Evolutionary conservation across 2,113 vertebrate species (phyloP), one percentile per base, ranked within the genome.

Genomic region (Platysteira castanea): DNA sequence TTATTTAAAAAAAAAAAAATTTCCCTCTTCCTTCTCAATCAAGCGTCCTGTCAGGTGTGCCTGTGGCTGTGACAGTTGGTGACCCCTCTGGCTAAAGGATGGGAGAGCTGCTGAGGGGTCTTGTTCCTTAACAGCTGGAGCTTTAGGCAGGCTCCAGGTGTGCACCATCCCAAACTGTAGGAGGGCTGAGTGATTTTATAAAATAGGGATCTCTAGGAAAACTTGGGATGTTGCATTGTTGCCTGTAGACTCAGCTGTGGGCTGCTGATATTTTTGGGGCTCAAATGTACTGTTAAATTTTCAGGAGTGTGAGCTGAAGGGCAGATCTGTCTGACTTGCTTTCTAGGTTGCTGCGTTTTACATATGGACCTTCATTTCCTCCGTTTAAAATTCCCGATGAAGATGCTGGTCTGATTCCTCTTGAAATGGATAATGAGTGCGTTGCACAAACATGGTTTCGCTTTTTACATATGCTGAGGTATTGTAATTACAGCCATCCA

Each of bases 381-480:
- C 98, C 98, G 1, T 99, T 99, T 96, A 99, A 99, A 98, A 98
- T 99, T 94, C 98, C 99, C 0, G 99, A 99, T 90, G 99, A 99
- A 96, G 99, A 99, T 93, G 98, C 99, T 85, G 98, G 96, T 96
- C 96, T 99, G 90, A 99, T 99, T 82, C 99, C 99, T 91, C 96
- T 99, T 56, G 99, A 99, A 95, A 99, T 99, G 99, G 99, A 99
- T 97, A 99, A 98, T 31, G 99, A 99, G 94, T 99, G 99, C 7
- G 96, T 99, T 94, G 98, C 99, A 61, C 99, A 99, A 97, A 99
- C 99, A 5, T 99, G 99, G 99, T 99, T 99, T 98, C 99, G 99
- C 84, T 99, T 99, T 97, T 98, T 99, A 91, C 99, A 99, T 97
- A 99, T 99, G 99, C 98, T 99, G 91, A 99, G 99, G 99, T 99